A percentile compares a stretch with the other conserved stretches of the same genome.
phyloP scores from a whole-genome alignment of 1,140 invertebrate species.

The Scaptomyza pallida region DNA sequence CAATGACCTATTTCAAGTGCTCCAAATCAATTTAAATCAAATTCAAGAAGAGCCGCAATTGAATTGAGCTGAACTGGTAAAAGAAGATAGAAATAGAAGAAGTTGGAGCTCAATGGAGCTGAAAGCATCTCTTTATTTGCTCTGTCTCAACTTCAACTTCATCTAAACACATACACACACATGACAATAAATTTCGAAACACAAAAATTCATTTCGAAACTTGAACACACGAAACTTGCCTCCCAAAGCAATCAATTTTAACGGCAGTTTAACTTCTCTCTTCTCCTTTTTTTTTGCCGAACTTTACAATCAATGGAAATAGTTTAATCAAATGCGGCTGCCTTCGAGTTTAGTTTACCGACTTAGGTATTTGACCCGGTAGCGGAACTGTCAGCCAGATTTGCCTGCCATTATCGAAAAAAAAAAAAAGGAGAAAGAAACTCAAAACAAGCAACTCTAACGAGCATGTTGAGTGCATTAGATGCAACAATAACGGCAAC shows the following conservation, averaged over 20 bases:
- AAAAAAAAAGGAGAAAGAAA: background rate
- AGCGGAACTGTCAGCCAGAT: conserved; percentile 30
- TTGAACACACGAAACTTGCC: conserved; percentile 35
- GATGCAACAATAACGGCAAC: conserved; percentile 3
- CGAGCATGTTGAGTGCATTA: conserved; percentile 51
- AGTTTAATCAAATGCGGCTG: conserved; percentile 55
- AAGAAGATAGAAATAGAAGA: background rate
- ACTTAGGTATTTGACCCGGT: conserved; percentile 23
- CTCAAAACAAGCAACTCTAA: conserved; percentile 36
- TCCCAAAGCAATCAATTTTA: conserved; percentile 56
- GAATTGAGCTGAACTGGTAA: background rate
- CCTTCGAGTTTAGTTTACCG: background rate
- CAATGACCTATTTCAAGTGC: conserved; percentile 45
- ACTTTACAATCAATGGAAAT: conserved; percentile 61
- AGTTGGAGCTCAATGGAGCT: conserved; percentile 42
- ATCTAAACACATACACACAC: conserved; percentile 17
- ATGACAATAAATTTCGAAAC: conserved; percentile 48
- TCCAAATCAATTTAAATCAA: conserved; percentile 47
- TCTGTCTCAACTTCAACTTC: conserved; percentile 41
- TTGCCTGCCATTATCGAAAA: conserved; percentile 36
- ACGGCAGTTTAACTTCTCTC: conserved; percentile 47
- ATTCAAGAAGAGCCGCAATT: conserved; percentile 17
- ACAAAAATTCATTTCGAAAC: conserved; percentile 54
- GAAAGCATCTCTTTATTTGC: conserved; percentile 23
- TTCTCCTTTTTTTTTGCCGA: conserved; percentile 39